Evolutionary conservation across 2,797 vertebrate species (phyloP).

Genomic region (Uromys caudimaculatus): DNA sequence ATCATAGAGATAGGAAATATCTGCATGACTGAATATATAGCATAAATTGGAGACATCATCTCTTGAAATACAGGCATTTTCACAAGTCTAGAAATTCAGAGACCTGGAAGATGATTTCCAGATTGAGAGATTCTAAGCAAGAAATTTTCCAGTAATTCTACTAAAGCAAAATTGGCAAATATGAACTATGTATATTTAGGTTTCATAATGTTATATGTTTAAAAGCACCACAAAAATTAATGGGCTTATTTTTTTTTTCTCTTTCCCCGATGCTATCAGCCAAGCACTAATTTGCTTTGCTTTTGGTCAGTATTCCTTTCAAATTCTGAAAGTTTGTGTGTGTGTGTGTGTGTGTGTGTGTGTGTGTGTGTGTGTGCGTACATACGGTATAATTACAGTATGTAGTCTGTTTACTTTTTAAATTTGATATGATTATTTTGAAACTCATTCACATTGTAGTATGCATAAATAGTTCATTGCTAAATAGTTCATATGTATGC

Average conservation of each 20-base stretch:
- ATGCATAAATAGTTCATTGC: not conserved
- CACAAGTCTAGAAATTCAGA: not conserved
- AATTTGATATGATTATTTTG: not conserved
- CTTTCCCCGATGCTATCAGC: not conserved
- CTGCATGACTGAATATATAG: slow-evolving; percentile 28
- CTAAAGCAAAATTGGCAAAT: not conserved
- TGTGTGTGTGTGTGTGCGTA: not conserved
- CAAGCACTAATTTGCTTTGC: not conserved
- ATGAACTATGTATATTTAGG: not conserved
- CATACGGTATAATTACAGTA: not conserved
- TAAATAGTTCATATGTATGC: not conserved
- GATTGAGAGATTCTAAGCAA: not conserved
- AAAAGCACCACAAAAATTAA: not conserved
- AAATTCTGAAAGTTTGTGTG: not conserved
- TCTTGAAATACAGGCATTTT: not conserved
- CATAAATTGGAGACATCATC: not conserved
- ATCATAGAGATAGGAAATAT: not conserved
- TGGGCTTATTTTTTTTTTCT: not conserved
- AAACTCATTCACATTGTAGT: not conserved
- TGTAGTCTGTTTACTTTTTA: not conserved
- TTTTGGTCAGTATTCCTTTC: not conserved
- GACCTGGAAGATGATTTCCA: not conserved
- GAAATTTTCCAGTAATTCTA: not conserved
- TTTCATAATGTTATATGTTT: not conserved
- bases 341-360: not conserved